Evolutionary conservation across 2,113 vertebrate genomes (phyloP).

Genomic region (Genyomyrus donnyi): DNA sequence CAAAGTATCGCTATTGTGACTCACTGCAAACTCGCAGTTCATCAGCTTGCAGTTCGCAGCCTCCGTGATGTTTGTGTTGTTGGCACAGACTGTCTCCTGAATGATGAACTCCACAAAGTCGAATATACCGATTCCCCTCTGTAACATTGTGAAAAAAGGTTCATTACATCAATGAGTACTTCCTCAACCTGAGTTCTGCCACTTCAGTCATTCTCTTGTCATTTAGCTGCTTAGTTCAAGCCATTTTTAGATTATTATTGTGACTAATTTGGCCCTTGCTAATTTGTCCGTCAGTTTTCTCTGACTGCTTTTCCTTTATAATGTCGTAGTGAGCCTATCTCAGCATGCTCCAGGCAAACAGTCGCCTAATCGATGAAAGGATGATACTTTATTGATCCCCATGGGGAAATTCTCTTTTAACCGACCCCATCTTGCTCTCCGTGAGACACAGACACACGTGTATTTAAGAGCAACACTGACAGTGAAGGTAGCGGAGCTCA

Average conservation of each 20-base stretch:
- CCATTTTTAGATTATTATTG: background rate
- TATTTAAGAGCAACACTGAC: background rate
- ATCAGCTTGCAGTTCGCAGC: constrained; percentile 45
- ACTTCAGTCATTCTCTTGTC: background rate
- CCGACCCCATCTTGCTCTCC: background rate
- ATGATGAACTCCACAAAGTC: constrained; percentile 56
- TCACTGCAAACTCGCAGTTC: constrained; percentile 62
- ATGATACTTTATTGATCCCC: background rate
- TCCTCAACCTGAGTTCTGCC: background rate
- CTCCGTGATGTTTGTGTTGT: background rate
- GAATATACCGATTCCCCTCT: constrained; percentile 35
- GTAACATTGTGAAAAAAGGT: constrained; percentile 13
- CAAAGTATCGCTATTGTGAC: constrained; percentile 18
- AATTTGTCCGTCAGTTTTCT: background rate
- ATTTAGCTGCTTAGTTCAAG: background rate
- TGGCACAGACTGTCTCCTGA: constrained; percentile 58
- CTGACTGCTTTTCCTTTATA: background rate
- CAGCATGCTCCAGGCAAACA: background rate
- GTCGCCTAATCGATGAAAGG: background rate
- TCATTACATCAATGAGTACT: background rate
- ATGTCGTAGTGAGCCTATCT: background rate
- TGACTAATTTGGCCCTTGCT: background rate
- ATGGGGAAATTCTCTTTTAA: background rate
- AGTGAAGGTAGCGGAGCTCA: background rate
- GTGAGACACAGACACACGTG: background rate